Evolutionary conservation across 2,888 invertebrate species (phyloP), one percentile per base, ranked within the genome.

Genomic region (Pammene fasciana): DNA sequence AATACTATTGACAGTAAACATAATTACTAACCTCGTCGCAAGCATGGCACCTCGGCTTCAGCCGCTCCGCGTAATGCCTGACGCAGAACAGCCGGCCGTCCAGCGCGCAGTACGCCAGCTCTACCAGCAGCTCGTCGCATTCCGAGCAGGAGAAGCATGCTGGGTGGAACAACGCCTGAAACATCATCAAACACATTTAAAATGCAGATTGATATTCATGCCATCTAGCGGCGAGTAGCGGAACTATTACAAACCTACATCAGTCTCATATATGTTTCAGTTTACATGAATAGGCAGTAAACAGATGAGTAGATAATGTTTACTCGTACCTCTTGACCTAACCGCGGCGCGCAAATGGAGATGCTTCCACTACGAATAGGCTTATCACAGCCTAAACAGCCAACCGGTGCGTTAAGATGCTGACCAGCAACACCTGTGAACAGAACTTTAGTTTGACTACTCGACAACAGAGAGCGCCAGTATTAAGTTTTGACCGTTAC

Each of bases 41-140:
- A 77, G 98, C 97, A 73, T 97, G 95, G 88, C 99, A 99, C 79
- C 99, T 94, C 14, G 99, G 99, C 88, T 98, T 98, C 84, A 99
- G 94, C 82, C 97, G 95, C 90, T 99, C 99, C 62, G 99, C 98
- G 88, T 99, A 99, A 92, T 99, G 99, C 74, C 99, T 94, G 83
- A 98, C 98, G 90, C 99, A 99, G 93, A 96, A 98, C 74, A 98
- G 94, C 74, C 95, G 94, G 76, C 97, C 97, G 78, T 98, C 97
- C 85, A 97, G 94, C 74, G 97, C 96, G 88, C 99, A 99, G 92
- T 99, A 99, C 62, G 98, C 97, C 81, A 99, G 94, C 90, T 99
- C 99, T 72, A 99, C 99, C 72, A 99, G 95, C 67, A 98, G 94
- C 90, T 99, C 98, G 78, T 96, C 95, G 92, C 99, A 99, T 68